Evolutionary conservation across 2,797 vertebrate species (phyloP).

Genomic region (Syngnathus rostellatus): DNA sequence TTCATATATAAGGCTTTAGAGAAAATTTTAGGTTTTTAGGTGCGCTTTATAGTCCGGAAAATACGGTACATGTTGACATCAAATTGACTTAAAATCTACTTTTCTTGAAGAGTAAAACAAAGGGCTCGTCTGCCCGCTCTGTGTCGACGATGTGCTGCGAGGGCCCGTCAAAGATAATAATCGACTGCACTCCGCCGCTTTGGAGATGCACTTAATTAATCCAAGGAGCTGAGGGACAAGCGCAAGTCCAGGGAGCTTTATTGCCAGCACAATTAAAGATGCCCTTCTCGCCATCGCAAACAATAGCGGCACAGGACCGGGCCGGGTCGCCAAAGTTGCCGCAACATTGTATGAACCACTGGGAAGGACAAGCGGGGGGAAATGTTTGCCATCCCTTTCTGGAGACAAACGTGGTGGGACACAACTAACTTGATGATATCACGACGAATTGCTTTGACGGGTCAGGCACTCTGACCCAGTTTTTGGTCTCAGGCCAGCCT

Average conservation of each 20-base stretch:
- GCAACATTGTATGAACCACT: conserved; percentile 11
- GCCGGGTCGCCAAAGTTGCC: conserved; percentile 15
- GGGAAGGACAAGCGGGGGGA: not conserved
- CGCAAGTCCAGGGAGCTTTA: conserved; percentile 39
- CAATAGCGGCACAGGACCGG: conserved; percentile 32
- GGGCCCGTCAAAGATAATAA: conserved; percentile 55
- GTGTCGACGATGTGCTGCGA: conserved; percentile 10
- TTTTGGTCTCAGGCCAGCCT: too few species aligned
- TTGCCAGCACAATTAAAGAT: conserved; percentile 56
- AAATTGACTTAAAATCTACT: not conserved
- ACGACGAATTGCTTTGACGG: too few species aligned
- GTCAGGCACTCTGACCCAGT: too few species aligned
- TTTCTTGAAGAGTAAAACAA: not conserved
- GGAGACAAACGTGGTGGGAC: too few species aligned
- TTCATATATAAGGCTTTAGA: too few species aligned
- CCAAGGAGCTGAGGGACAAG: conserved; percentile 23
- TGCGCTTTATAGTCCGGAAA: too few species aligned
- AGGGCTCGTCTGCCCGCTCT: not conserved
- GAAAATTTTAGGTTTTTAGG: too few species aligned
- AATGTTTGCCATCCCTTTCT: conserved; percentile 28
- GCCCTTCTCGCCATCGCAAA: conserved; percentile 45
- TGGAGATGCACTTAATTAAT: conserved; percentile 62
- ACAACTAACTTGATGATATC: too few species aligned
- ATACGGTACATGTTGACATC: not conserved
- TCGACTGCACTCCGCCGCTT: conserved; percentile 33